phyloP scores from a whole-genome alignment of 2,888 invertebrate genomes.

The Pachymerium ferrugineum region DNA sequence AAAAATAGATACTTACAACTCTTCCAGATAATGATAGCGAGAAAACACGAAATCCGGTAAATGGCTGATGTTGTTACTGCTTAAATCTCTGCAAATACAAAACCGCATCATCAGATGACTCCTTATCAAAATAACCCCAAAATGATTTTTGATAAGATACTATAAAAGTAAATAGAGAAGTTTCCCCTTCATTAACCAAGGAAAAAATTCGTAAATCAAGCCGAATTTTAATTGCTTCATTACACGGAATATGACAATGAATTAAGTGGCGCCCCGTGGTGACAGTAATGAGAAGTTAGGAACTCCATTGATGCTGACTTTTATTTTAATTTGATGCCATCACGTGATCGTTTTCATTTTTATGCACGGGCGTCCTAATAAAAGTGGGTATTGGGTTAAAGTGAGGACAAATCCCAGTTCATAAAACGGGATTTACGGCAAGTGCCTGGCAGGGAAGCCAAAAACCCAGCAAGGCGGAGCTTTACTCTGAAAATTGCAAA shows the following conservation, averaged over 20 bases:
- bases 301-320: not conserved
- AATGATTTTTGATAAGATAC: not conserved
- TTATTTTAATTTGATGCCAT: conserved; percentile 13
- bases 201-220: not conserved
- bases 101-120: no score
- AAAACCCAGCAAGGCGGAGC: not conserved
- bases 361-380: not conserved
- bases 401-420: conserved; percentile 9
- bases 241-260: not conserved
- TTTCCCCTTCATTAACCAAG: not conserved
- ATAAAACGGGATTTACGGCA: not conserved
- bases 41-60: conserved; percentile 27
- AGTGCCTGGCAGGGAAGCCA: conserved; percentile 4
- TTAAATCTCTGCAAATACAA: conserved; percentile 27
- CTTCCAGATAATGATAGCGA: conserved; percentile 17
- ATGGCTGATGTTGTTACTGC: conserved; percentile 19
- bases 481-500: not conserved
- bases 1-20: conserved; percentile 29
- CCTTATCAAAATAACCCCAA: not conserved
- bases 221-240: conserved; percentile 22
- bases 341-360: conserved; percentile 8
- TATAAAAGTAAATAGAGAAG: not conserved
- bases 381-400: conserved; percentile 3
- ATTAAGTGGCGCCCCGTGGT: conserved; percentile 7
- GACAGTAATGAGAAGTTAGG: conserved; percentile 7